Percentiles rank a stretch among this genome's conserved stretches.
Conservation (phyloP, 2,888 invertebrate genomes). For the Iphiclides podalirius region DNA sequence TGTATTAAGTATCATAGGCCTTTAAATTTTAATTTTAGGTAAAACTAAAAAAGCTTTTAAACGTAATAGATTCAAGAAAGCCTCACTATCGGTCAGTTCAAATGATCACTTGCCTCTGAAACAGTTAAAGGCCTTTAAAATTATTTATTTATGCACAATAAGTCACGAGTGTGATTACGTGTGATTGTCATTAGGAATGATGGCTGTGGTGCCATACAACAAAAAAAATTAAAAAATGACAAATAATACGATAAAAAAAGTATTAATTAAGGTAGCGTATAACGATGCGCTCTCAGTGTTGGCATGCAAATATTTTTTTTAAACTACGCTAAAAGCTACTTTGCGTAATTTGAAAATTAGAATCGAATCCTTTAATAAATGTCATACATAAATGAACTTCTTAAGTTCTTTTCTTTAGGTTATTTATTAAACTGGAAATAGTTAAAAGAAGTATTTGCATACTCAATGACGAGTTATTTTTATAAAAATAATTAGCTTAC, state of each 20-base stretch:
- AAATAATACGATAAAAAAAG: constrained; percentile 75
- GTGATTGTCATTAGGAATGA: constrained; percentile 53
- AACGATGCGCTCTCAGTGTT: constrained; percentile 40
- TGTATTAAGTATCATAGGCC: too few relatives aligned
- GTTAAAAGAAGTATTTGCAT: constrained; percentile 39
- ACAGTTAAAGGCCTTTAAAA: constrained; percentile 23
- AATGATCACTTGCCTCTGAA: too few relatives aligned
- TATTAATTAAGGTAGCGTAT: constrained; percentile 68
- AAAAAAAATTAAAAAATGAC: constrained; percentile 69
- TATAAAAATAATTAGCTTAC: constrained; percentile 61
- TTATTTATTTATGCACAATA: constrained; percentile 58
- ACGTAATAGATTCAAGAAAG: too few relatives aligned
- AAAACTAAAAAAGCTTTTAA: too few relatives aligned
- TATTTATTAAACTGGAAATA: too few relatives aligned
- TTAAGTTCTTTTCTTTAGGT: too few relatives aligned
- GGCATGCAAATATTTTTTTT: constrained; percentile 36
- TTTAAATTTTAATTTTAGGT: too few relatives aligned
- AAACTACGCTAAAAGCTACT: neutral
- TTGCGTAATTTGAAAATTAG: constrained; percentile 14
- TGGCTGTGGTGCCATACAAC: constrained; percentile 75
- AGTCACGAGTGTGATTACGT: constrained; percentile 49
- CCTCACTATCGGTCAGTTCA: too few relatives aligned
- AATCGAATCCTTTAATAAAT: too few relatives aligned
- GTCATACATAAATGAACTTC: too few relatives aligned
- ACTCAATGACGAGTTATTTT: constrained; percentile 50